Evolutionary conservation across 2,888 invertebrate genomes (phyloP).

Genomic region (Brassicogethes aeneus): DNA sequence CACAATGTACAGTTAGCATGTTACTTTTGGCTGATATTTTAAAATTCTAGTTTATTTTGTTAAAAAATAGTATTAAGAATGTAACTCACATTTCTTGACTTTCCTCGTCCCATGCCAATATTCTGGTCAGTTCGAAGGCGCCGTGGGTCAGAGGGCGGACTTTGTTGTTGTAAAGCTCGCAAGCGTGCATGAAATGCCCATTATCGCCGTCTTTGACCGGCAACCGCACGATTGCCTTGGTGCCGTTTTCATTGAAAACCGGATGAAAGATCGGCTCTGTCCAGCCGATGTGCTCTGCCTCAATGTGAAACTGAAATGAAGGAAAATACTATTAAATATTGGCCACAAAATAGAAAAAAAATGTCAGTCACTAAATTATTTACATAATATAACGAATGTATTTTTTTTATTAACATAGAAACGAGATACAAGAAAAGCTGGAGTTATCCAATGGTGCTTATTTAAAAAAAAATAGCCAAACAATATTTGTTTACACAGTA

Average conservation of each 20-base stretch:
- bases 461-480: no score
- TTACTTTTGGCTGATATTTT: no score
- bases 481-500: no score
- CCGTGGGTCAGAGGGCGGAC: constrained; percentile 59
- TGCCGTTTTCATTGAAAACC: constrained; percentile 37
- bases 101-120: constrained; percentile 69
- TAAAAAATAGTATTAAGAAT: no score
- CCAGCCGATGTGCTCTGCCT: constrained; percentile 37
- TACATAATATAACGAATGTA: no score
- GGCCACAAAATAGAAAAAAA: no score
- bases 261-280: constrained; percentile 40
- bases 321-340: constrained; percentile 1
- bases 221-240: constrained; percentile 44
- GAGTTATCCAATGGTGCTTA: no score
- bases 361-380: no score
- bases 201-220: constrained; percentile 54
- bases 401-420: no score
- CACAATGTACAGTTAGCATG: no score
- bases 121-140: constrained; percentile 62
- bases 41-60: no score
- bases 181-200: constrained; percentile 52
- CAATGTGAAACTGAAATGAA: constrained; percentile 34
- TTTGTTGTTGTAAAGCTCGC: constrained; percentile 36
- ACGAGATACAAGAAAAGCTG: no score
- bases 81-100: constrained; percentile 55